Conservation (phyloP, 2,113 vertebrate species). For the Proteles cristata region DNA sequence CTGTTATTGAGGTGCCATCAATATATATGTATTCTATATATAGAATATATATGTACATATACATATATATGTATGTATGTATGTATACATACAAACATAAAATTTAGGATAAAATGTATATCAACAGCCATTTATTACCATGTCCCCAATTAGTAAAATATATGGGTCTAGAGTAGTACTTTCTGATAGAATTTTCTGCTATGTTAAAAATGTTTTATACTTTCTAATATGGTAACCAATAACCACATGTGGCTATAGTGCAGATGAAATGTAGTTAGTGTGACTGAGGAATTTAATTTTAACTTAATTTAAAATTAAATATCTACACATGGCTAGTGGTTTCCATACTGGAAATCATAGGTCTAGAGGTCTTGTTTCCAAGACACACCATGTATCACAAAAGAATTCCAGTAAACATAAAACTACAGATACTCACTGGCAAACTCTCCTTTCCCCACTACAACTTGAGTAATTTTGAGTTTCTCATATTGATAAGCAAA, state of each 20-base stretch:
- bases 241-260: background rate
- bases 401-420: background rate
- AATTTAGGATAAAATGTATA: background rate
- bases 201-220: background rate
- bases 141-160: background rate
- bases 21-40: background rate
- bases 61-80: too few relatives aligned
- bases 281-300: background rate
- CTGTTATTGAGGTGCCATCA: background rate
- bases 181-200: background rate
- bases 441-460: background rate
- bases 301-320: constrained; percentile 44
- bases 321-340: background rate
- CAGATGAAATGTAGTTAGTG: background rate
- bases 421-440: background rate
- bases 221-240: background rate
- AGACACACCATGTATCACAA: background rate
- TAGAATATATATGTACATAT: too few relatives aligned
- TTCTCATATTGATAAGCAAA: background rate
- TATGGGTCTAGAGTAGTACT: background rate
- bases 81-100: background rate
- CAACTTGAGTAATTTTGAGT: background rate
- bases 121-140: background rate
- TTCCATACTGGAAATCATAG: background rate
- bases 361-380: background rate